Evolutionary conservation across 2,888 invertebrate species (phyloP).

Genomic region (Aphodius granarius): DNA sequence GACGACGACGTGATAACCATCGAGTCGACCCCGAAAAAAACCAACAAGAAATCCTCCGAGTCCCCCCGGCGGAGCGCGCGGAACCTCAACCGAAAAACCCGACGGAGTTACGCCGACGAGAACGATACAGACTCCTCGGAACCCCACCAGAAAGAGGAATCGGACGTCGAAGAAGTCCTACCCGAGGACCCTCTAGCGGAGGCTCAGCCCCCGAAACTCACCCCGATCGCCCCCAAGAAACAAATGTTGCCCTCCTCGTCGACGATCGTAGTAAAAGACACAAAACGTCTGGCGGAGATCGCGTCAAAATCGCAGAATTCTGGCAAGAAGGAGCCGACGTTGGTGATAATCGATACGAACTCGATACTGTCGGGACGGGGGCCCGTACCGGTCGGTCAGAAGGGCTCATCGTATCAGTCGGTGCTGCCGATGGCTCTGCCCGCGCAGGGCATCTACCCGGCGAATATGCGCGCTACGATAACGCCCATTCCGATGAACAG

Average conservation of each 20-base stretch:
- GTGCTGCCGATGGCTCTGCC: slow-evolving; percentile 58
- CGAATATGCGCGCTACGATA: slow-evolving; percentile 62
- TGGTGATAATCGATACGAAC: slow-evolving; percentile 80
- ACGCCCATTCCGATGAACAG: slow-evolving; percentile 57
- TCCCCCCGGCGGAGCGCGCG: slow-evolving; percentile 60
- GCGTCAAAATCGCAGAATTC: slow-evolving; percentile 60
- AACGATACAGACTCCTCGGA: slow-evolving; percentile 48
- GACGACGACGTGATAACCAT: slow-evolving; percentile 40
- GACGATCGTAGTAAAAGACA: slow-evolving; percentile 71
- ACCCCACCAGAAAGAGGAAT: slow-evolving; percentile 50
- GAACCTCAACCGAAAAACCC: slow-evolving; percentile 60
- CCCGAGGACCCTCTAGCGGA: slow-evolving; percentile 62
- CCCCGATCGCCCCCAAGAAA: slow-evolving; percentile 26
- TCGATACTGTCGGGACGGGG: slow-evolving; percentile 68
- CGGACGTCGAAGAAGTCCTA: slow-evolving; percentile 67
- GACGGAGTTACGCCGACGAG: slow-evolving; percentile 52
- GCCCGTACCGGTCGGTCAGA: slow-evolving; percentile 56
- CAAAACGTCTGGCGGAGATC: slow-evolving; percentile 70
- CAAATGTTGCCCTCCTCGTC: slow-evolving; percentile 28
- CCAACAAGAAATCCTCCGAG: slow-evolving; percentile 41
- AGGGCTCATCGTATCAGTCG: slow-evolving; percentile 51
- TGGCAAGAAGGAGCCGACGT: slow-evolving; percentile 71
- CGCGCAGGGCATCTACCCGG: slow-evolving; percentile 67
- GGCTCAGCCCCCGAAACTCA: slow-evolving; percentile 45
- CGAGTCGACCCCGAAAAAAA: slow-evolving; percentile 52